Evolutionary conservation across 2,797 vertebrate species (phyloP).

Genomic region (Odontamblyopus rebecca): DNA sequence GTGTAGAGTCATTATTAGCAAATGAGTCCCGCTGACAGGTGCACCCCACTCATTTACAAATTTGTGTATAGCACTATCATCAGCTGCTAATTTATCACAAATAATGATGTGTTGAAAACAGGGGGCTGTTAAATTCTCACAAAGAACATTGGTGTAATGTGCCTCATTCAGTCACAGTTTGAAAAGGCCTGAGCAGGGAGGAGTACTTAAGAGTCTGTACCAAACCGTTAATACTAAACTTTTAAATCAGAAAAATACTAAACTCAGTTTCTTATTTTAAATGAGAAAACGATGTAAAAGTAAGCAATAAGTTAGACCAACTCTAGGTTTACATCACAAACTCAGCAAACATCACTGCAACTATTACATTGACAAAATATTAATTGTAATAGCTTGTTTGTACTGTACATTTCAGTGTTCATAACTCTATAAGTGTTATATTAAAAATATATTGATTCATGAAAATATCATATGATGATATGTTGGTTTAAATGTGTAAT

Average conservation of each 20-base stretch:
- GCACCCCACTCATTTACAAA: conserved; percentile 75
- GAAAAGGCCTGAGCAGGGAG: neutral
- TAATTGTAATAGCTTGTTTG: too few relatives aligned
- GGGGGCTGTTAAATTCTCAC: conserved; percentile 61
- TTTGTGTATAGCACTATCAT: conserved; percentile 76
- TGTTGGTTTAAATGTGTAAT: neutral
- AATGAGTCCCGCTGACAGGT: conserved; percentile 74
- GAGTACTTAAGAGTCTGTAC: conserved; percentile 19
- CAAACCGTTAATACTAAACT: neutral
- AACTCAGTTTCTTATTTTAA: neutral
- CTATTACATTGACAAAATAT: neutral
- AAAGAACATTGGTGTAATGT: conserved; percentile 63
- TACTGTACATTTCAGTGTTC: too few relatives aligned
- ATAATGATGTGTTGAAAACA: conserved; percentile 76
- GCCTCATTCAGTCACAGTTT: conserved; percentile 36
- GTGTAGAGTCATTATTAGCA: conserved; percentile 70
- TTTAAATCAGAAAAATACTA: too few relatives aligned
- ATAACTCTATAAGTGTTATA: too few relatives aligned
- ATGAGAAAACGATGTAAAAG: too few relatives aligned
- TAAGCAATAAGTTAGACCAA: too few relatives aligned
- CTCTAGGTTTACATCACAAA: too few relatives aligned
- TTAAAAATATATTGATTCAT: too few relatives aligned
- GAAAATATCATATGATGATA: too few relatives aligned
- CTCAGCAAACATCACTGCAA: neutral
- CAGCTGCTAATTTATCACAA: conserved; percentile 75